Conservation (phyloP, 2,888 invertebrate species). For the Perithous albicinctus region DNA sequence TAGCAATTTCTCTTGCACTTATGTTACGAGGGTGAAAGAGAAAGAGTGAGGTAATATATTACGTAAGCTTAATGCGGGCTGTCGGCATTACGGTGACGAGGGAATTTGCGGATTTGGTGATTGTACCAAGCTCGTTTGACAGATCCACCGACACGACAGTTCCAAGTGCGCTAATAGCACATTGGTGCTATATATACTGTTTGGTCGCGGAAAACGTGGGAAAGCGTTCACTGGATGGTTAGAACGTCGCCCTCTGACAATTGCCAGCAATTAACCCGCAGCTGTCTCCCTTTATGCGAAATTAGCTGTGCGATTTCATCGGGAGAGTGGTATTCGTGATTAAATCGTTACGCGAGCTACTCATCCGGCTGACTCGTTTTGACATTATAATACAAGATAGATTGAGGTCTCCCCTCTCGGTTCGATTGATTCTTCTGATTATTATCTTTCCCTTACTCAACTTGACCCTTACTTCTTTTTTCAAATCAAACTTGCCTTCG, state of each 20-base stretch:
- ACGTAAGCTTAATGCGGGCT: neutral
- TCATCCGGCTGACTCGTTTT: neutral
- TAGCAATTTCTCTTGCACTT: neutral
- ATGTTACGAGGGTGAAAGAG: neutral
- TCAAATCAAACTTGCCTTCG: no score
- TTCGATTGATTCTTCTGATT: neutral
- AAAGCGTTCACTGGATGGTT: neutral
- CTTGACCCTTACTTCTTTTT: no score
- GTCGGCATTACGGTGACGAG: slow-evolving; percentile 9
- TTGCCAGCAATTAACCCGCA: slow-evolving; percentile 31
- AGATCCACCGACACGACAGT: neutral
- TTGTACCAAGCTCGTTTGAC: slow-evolving; percentile 8
- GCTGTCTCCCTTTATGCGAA: neutral
- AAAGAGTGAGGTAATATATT: neutral
- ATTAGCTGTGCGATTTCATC: slow-evolving; percentile 9
- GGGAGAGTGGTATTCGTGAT: slow-evolving; percentile 20
- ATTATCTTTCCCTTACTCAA: neutral
- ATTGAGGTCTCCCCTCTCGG: neutral
- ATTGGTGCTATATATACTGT: slow-evolving; percentile 8
- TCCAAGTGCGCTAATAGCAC: slow-evolving; percentile 23
- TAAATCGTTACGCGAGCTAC: neutral
- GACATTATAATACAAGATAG: neutral
- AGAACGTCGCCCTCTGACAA: slow-evolving; percentile 17
- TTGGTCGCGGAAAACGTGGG: slow-evolving; percentile 1
- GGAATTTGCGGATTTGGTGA: slow-evolving; percentile 15